A percentile compares a stretch with the other conserved stretches of the same genome.
phyloP scores from a whole-genome alignment of 2,113 vertebrate species.

The Chamaea fasciata region DNA sequence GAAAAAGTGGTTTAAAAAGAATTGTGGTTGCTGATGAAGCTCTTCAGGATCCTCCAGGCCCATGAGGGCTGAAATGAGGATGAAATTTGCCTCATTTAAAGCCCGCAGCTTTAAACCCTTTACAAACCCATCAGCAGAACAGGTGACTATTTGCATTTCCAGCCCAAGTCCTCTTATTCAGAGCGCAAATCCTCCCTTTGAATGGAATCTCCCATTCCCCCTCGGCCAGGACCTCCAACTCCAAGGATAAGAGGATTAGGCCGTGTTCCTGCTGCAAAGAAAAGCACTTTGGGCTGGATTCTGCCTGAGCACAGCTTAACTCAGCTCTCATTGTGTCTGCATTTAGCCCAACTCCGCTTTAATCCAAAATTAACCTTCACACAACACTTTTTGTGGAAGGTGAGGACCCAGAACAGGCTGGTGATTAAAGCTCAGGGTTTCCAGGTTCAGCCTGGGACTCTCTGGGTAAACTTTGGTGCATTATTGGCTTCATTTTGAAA shows the following conservation, averaged over 20 bases:
- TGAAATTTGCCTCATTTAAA: neutral
- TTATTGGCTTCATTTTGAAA: rapidly evolving
- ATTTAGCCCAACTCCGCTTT: neutral
- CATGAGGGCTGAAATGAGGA: neutral
- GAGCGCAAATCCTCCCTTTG: slow-evolving; percentile 36
- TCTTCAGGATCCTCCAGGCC: neutral
- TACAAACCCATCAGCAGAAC: neutral
- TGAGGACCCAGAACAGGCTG: neutral
- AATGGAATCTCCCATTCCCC: neutral
- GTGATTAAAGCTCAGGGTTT: neutral
- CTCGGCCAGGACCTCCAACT: neutral
- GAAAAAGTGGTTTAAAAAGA: neutral
- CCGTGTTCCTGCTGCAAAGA: neutral
- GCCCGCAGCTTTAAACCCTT: neutral
- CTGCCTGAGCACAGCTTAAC: neutral
- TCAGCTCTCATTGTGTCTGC: neutral
- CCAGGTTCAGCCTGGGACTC: neutral
- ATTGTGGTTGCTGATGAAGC: neutral
- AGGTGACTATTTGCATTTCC: slow-evolving; percentile 14
- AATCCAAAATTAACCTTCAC: neutral
- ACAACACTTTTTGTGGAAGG: neutral
- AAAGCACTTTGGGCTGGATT: neutral
- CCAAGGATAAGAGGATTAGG: slow-evolving; percentile 14
- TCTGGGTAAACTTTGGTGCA: neutral
- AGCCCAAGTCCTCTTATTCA: neutral